Base-by-base conservation (phyloP, 2,888 invertebrate species). In the Scrobipalpa costella region DNA sequence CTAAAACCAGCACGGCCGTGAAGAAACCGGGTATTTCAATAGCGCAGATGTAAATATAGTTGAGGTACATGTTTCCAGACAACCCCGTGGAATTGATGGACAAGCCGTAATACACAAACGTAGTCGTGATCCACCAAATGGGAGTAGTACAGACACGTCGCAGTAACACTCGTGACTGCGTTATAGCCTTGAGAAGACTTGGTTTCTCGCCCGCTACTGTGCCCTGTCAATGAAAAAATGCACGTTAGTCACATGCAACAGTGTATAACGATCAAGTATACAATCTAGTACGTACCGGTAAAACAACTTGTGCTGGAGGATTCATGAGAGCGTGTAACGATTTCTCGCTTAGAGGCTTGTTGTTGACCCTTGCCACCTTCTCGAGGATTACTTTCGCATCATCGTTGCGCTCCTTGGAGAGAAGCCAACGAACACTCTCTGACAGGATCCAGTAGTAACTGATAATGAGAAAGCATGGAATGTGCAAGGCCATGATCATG, bases 81-180 rank as follows among this genome's bases (percentile, higher is more conserved):
- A 97, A 85, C 55, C 93, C 92, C 6, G 96, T 95, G 0, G 96
- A 94, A 83, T 95, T 96, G 61, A 96, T 89, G 13, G 95, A 95
- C 64, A 97, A 84, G 0, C 96, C 96, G 73, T 96, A 96, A 80
- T 95, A 97, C 59, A 96, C 94, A 68, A 96, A 94, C 0, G 95
- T 94, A 69, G 95, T 95, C 0, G 95, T 94, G 57, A 95, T 93
- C 96, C 96, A 96, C 81, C 95, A 94, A 66, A 95, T 90, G n/a
- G 95, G 95, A 64, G 95, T 95, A 49, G 94, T 94, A 50, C 93
- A 80, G 72, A 94, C 88, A 67, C 95, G 88, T n/a, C 93, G 81
- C 17, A 94, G 76, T 64, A 95, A 81, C 52, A 90, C 85, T 1
- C 86, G 87, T 0, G 93, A 93, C 5, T 38, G 11, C 38, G 62